Evolutionary conservation across 2,888 invertebrate species (phyloP).

Genomic region (Eugnorisma glareosa): DNA sequence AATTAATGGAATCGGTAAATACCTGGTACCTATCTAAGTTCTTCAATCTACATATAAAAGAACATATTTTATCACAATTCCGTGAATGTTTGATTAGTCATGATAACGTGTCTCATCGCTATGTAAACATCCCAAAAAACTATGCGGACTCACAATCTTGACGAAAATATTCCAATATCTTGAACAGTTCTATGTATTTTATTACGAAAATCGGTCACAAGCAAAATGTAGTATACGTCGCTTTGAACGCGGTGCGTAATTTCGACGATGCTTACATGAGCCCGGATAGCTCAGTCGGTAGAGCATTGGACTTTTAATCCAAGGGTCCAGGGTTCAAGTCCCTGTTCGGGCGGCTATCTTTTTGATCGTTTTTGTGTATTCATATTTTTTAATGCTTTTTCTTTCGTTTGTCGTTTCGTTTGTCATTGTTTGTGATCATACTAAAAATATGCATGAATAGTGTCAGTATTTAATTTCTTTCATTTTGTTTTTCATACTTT

Average conservation of each 20-base stretch:
- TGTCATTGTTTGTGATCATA: background rate
- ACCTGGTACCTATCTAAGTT: background rate
- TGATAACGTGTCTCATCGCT: slow-evolving; percentile 1
- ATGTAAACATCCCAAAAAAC: slow-evolving; percentile 14
- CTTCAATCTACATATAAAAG: background rate
- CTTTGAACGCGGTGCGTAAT: slow-evolving; percentile 53
- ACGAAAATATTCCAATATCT: background rate
- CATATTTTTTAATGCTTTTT: background rate
- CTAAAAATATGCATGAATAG: background rate
- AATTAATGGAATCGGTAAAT: background rate
- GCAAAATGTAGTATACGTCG: slow-evolving; percentile 28
- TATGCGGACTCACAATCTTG: slow-evolving; percentile 13
- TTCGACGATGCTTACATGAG: slow-evolving; percentile 57
- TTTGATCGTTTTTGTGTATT: slow-evolving; percentile 35
- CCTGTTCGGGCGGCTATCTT: slow-evolving; percentile 88
- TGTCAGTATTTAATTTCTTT: background rate
- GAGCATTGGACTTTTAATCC: slow-evolving; percentile 91
- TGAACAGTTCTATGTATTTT: background rate
- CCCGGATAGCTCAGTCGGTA: slow-evolving; percentile 91
- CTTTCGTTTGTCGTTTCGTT: background rate
- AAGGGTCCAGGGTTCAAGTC: slow-evolving; percentile 91
- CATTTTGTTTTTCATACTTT: background rate
- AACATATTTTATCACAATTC: background rate
- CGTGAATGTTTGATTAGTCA: slow-evolving; percentile 8
- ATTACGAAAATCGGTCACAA: background rate